Base-by-base conservation (phyloP, 2,888 invertebrate genomes). In the Diadegma fenestrale region DNA sequence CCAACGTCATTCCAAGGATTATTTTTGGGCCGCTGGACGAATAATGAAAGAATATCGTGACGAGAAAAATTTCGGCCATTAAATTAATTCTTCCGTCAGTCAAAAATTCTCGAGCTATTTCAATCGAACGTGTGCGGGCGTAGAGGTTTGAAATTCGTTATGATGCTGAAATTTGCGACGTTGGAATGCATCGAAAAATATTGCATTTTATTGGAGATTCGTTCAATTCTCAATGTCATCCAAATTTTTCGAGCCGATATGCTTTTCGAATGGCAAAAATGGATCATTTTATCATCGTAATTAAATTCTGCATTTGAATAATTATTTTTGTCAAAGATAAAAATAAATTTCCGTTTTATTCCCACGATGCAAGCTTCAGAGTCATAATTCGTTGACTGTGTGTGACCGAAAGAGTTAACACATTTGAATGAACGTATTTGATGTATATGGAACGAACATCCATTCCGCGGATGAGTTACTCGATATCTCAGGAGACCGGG, bases 381-480 rank as follows among this genome's bases (percentile, higher is more conserved):
- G n/a, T n/a, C n/a, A n/a, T n/a, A n/a, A n/a, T n/a, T n/a, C n/a
- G 61, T 48, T 26, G n/a, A 43, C 19, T 17, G 33, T 58, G 33
- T 58, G 58, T 54, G 41, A 51, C 43, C 10, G 61, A 22, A 41
- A 58, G 73, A 61, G 26, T 26, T 33, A 51, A n/a, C 33, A 71
- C 33, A 33, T 22, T 45, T 30, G 43, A 22, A 17, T 45, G 26
- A 14, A 37, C 45, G 45, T 19, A 37, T 63, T 12, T 14, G 2
- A 45, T 17, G 22, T 22, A 54, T 17, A 33, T 48, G 63, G 4
- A 14, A 7, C 41, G 66, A 51, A n/a, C 17, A 68, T 68, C 41
- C 37, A 66, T 83, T 69, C 75, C 37, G 75, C 37, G 75, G 69
- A 75, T 75, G 68, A 79, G 75, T 72, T 63, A 79, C 14, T 54